Evolutionary conservation across 2,797 vertebrate species (phyloP), one percentile per base, ranked within the genome.

Genomic region (Allochrocebus solatus): DNA sequence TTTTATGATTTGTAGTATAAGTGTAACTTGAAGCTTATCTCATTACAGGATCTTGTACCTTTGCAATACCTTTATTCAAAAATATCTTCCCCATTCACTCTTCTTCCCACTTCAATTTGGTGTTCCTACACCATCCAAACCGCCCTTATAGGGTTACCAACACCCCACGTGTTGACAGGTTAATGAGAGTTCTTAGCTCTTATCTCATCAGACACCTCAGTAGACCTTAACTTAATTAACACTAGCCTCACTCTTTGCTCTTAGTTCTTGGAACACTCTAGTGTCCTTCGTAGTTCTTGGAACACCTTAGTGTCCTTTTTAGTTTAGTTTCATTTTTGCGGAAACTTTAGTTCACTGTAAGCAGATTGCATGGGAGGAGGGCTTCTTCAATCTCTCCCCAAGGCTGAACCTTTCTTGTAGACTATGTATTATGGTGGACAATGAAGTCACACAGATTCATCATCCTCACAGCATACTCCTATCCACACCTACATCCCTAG

Each of bases 371-470:
- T 19, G 9, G n/a, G 3, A 55, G 22, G 11, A 14, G 8, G 30
- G 12, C 50, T 50, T 84, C 33, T 92, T 21, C 33, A 1, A 2
- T 55, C 57, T 74, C 48, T 91, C 78, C 6, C 46, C 3, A 2
- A 2, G 24, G 74, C 36, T 33, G 33, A 33, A 50, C 2, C 9
- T 74, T 85, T 33, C 33, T 28, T 21, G 46, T 41, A 8, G 13
- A 22, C 17, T 17, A 0, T 8, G 8, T 2, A 0, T 14, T 8
- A 4, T 3, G 2, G 28, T 5, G 2, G 14, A 39, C 3, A 2
- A 0, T 2, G 48, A 41, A 64, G 10, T 78, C 75, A 26, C 30
- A 1, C 4, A 5, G 36, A 48, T 19, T 55, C 6, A n/a, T 55
- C 13, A 11, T 21, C 48, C 39, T 8, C 30, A 4, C 1, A 13